phyloP scores from a whole-genome alignment of 2,888 invertebrate species.

The Macrostomum cliftonense region DNA sequence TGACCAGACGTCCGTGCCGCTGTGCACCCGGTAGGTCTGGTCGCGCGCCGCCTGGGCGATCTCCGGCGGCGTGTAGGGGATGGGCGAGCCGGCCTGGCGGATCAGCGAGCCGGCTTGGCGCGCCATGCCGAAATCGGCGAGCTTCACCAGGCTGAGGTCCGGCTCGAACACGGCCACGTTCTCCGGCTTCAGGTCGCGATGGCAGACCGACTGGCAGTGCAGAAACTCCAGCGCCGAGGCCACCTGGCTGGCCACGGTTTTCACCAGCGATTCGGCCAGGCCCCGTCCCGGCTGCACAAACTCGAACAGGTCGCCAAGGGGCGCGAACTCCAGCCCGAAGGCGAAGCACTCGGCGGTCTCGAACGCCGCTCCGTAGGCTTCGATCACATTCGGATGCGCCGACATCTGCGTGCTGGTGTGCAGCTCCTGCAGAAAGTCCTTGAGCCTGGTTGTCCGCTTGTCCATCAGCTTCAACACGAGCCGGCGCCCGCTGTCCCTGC shows the following conservation, averaged over 20 bases:
- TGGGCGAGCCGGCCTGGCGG: conserved; percentile 42
- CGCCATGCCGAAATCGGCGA: conserved; percentile 87
- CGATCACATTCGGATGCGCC: conserved; percentile 74
- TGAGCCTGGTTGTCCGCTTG: conserved; percentile 46
- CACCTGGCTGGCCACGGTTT: conserved; percentile 70
- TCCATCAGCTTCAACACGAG: conserved; percentile 59
- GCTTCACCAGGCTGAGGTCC: conserved; percentile 74
- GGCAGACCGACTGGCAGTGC: conserved; percentile 75
- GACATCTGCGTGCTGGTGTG: conserved; percentile 83
- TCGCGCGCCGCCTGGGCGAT: conserved; percentile 46
- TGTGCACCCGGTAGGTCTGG: conserved; percentile 52
- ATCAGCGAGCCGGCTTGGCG: conserved; percentile 39
- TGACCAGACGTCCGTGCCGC: conserved; percentile 75
- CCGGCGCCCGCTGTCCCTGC: conserved; percentile 71
- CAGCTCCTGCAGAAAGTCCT: conserved; percentile 80
- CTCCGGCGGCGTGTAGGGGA: conserved; percentile 87
- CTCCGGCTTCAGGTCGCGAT: conserved; percentile 82
- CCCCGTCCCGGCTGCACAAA: conserved; percentile 39
- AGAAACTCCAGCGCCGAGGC: conserved; percentile 82
- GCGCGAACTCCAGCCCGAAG: conserved; percentile 84
- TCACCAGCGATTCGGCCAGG: conserved; percentile 44
- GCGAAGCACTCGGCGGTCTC: conserved; percentile 71
- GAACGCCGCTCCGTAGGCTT: conserved; percentile 86
- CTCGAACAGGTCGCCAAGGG: conserved; percentile 72
- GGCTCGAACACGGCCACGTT: conserved; percentile 77